A percentile compares a stretch with the other conserved stretches of the same genome.
Conservation (phyloP, 2,113 vertebrate species). For the Anoplopoma fimbria region DNA sequence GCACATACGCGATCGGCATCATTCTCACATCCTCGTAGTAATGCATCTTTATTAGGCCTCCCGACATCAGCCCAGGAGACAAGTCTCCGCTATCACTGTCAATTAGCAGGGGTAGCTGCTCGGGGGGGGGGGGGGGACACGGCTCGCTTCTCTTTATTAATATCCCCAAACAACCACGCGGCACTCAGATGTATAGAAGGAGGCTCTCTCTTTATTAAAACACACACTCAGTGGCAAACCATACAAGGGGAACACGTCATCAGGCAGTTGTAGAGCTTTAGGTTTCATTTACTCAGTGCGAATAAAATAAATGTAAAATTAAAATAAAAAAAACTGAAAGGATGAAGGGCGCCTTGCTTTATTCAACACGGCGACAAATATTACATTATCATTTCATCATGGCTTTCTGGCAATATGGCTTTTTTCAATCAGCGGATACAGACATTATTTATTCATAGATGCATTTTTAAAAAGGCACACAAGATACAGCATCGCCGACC, state of each 20-base stretch:
- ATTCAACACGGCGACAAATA: constrained; percentile 71
- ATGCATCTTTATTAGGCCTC: constrained; percentile 79
- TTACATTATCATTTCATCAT: constrained; percentile 82
- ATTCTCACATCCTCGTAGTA: constrained; percentile 48
- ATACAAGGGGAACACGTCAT: constrained; percentile 47
- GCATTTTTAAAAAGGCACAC: constrained; percentile 79
- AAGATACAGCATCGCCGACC: constrained; percentile 69
- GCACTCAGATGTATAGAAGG: constrained; percentile 58
- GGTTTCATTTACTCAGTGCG: constrained; percentile 52
- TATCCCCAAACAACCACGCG: constrained; percentile 66
- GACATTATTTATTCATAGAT: constrained; percentile 79
- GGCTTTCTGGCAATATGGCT: constrained; percentile 76
- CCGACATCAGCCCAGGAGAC: constrained; percentile 68
- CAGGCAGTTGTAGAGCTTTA: constrained; percentile 52
- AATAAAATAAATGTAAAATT: constrained; percentile 7
- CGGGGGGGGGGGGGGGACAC: background rate
- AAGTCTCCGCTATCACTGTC: constrained; percentile 74
- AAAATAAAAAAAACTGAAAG: background rate
- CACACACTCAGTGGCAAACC: constrained; percentile 62
- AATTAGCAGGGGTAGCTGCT: constrained; percentile 68
- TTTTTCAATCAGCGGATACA: constrained; percentile 71
- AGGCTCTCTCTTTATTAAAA: constrained; percentile 76
- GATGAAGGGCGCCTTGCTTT: constrained; percentile 52
- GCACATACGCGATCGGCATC: constrained; percentile 39
- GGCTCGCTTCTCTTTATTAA: constrained; percentile 70